Evolutionary conservation across 2,888 invertebrate genomes (phyloP).

Genomic region (Acrobeloides nanus): DNA sequence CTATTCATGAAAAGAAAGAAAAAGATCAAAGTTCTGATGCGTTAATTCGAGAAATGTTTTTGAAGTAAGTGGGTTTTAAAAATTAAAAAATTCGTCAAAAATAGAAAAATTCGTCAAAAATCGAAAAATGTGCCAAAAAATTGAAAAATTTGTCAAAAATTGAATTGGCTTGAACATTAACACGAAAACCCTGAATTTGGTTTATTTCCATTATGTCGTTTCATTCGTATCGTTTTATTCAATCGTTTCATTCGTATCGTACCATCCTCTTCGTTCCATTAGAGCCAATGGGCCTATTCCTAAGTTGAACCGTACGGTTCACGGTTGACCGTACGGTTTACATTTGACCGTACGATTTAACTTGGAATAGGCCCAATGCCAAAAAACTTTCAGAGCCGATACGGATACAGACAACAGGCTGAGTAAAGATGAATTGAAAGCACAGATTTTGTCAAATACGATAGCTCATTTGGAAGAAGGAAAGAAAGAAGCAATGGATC

Average conservation of each 20-base stretch:
- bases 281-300: too few species aligned
- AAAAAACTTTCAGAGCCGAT: conserved; percentile 55
- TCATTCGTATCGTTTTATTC: background rate
- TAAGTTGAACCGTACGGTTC: too few species aligned
- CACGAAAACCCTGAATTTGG: background rate
- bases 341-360: too few species aligned
- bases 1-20: background rate
- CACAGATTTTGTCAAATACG: conserved; percentile 54
- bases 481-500: conserved; percentile 47
- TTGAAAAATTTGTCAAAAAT: too few species aligned
- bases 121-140: too few species aligned
- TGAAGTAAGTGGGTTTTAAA: conserved; percentile 41
- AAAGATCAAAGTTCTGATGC: conserved; percentile 20
- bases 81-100: too few species aligned
- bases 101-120: too few species aligned
- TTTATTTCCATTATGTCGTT: background rate
- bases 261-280: too few species aligned
- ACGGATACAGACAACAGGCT: conserved; percentile 51
- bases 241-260: conserved; percentile 8
- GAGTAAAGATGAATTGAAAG: conserved; percentile 52
- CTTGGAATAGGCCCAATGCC: too few species aligned
- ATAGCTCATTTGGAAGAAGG: conserved; percentile 56
- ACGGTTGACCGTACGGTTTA: too few species aligned
- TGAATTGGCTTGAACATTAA: background rate
- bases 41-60: conserved; percentile 54